phyloP scores from a whole-genome alignment of 2,113 vertebrate species.

The Percopsis transmontana region DNA sequence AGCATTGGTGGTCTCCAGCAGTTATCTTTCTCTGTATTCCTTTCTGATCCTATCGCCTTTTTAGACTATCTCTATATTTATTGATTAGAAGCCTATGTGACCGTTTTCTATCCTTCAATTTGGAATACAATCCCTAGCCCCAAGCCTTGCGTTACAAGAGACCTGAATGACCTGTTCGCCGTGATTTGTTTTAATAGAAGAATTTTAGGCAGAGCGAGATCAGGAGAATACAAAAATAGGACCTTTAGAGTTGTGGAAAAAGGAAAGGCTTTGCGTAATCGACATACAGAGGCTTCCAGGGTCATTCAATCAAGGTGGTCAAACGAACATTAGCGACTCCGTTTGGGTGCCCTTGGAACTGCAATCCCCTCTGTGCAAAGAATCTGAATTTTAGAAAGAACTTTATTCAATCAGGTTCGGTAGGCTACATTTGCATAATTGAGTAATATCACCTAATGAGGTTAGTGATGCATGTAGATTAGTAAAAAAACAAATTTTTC shows the following conservation, averaged over 20 bases:
- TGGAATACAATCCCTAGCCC: constrained; percentile 55
- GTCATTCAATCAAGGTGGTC: constrained; percentile 40
- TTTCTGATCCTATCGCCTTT: constrained; percentile 67
- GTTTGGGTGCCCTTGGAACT: constrained; percentile 59
- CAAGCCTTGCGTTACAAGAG: constrained; percentile 38
- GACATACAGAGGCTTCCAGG: constrained; percentile 26
- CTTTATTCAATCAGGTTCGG: too few species aligned
- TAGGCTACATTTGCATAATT: too few species aligned
- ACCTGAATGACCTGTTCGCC: constrained; percentile 26
- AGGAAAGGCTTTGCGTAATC: constrained; percentile 29
- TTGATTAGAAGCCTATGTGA: constrained; percentile 63
- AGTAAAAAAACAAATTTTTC: too few species aligned
- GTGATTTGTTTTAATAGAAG: constrained; percentile 29
- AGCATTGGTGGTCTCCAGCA: constrained; percentile 67
- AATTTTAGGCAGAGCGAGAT: constrained; percentile 12
- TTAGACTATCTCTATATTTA: constrained; percentile 68
- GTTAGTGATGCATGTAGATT: too few species aligned
- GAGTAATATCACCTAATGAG: too few species aligned
- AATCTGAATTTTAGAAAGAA: too few species aligned
- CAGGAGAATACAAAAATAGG: constrained; percentile 54
- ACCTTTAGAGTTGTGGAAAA: constrained; percentile 48
- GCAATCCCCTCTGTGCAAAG: constrained; percentile 30
- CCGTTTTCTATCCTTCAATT: constrained; percentile 60
- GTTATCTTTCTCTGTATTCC: constrained; percentile 71
- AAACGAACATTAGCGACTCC: constrained; percentile 75